Base-by-base conservation (phyloP, 1,140 invertebrate genomes). In the Macrostomum lignano region DNA sequence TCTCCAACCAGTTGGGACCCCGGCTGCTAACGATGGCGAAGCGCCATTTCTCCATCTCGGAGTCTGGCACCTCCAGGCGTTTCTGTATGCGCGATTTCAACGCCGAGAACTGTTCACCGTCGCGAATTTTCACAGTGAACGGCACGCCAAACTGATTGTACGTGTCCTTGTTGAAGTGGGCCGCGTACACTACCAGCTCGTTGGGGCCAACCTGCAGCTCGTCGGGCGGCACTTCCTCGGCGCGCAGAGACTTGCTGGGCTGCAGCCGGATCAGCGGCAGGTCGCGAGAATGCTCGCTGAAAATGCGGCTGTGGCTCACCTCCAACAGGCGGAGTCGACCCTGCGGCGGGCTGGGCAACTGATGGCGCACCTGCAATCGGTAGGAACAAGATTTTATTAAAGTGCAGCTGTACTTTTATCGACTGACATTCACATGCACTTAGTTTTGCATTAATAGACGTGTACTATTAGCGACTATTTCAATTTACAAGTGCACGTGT, bases 121-220 rank as follows among this genome's bases (percentile, higher is more conserved):
- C 43, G 19, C 44, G 44, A 42, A 88, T 67, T 62, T 86, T 86
- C 31, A 88, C 64, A 45, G 88, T 68, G 63, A 96, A 96, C 25
- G 88, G 88, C 39, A 82, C 73, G 36, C 88, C 88, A 63, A 94
- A 96, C n/a, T 82, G 86, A 25, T 78, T 73, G 56, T 75, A 86
- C 30, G 79, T 67, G 54, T 96, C 86, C 65, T 93, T 93, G 49
- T 86, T 70, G 60, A 82, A 96, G 63, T 96, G 88, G 38, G 79
- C 79, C 45, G 91, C 81, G 33, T 82, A 76, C 36, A 96, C 69
- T n/a, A 94, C 58, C 48, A 74, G 64, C 62, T 96, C 86, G 55
- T 84, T 76, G 28, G 74, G 70, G 40, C 65, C 64, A 34, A 75
- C 40, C 34, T 67, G 60, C 21, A 73, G 40, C 53, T 98, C 84